phyloP scores from a whole-genome alignment of 2,113 vertebrate genomes.

The Carollia perspicillata region DNA sequence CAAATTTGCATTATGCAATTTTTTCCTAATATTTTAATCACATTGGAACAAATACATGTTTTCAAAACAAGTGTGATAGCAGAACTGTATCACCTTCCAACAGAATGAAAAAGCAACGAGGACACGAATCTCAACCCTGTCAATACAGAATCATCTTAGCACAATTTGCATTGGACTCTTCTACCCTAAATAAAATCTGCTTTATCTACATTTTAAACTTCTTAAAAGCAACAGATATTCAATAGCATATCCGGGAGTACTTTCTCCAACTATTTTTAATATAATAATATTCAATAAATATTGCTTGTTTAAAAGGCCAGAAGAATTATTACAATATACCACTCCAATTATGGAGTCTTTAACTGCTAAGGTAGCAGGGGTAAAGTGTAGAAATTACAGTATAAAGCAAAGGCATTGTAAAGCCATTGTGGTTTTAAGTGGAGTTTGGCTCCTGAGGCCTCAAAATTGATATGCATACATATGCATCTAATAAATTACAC shows the following conservation, averaged over 20 bases:
- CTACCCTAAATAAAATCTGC: background rate
- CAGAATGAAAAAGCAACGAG: background rate
- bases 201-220: slow-evolving; percentile 28
- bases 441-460: background rate
- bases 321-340: background rate
- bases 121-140: background rate
- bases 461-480: background rate
- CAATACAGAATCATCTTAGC: background rate
- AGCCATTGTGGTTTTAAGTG: slow-evolving; percentile 17
- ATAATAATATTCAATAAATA: background rate
- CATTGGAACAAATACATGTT: background rate
- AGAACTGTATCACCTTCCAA: background rate
- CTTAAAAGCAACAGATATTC: background rate
- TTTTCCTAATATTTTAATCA: background rate
- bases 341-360: background rate
- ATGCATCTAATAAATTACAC: background rate
- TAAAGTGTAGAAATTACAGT: background rate
- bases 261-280: slow-evolving; percentile 4
- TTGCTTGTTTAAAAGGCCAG: background rate
- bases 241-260: background rate
- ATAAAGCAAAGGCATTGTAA: background rate
- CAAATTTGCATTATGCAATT: background rate
- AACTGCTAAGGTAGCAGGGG: background rate
- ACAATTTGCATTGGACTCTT: background rate
- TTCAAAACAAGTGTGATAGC: background rate